phyloP scores from a whole-genome alignment of 2,888 invertebrate species.

The Masnerella sp. region DNA sequence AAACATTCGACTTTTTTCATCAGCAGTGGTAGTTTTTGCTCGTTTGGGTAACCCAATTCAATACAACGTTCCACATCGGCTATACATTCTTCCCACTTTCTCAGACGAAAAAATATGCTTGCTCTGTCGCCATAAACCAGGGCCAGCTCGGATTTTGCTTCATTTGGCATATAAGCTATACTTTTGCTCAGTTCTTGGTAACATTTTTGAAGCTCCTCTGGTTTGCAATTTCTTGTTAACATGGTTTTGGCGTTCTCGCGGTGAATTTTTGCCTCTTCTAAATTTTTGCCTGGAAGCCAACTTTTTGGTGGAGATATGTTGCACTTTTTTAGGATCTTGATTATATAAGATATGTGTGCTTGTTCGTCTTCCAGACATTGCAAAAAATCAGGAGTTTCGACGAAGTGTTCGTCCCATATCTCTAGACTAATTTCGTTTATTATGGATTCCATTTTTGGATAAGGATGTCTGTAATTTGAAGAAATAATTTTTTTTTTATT shows the following conservation, averaged over 20 bases:
- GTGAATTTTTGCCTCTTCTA: not conserved
- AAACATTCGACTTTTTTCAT: conserved; percentile 80
- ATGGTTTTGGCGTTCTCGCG: not conserved
- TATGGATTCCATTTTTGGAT: not conserved
- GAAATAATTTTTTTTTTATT: too few relatives aligned
- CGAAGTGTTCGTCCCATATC: not conserved
- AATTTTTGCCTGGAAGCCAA: not conserved
- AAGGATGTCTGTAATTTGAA: not conserved
- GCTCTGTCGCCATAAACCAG: conserved; percentile 84
- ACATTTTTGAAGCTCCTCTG: not conserved
- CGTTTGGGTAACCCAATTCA: too few relatives aligned
- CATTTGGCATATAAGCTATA: not conserved
- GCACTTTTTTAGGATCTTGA: not conserved
- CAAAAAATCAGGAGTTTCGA: not conserved
- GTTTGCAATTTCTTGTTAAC: not conserved
- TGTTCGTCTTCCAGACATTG: not conserved
- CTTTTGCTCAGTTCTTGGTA: not conserved
- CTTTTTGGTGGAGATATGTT: not conserved
- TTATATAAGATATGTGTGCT: not conserved
- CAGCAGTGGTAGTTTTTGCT: too few relatives aligned
- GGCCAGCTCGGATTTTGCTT: not conserved
- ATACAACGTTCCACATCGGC: conserved; percentile 84
- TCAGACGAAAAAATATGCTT: conserved; percentile 83
- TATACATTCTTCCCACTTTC: conserved; percentile 83
- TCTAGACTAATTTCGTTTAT: not conserved